Evolutionary conservation across 92 coral and sea anemone genomes (phyloP).

Genomic region (Siderastrea siderea): DNA sequence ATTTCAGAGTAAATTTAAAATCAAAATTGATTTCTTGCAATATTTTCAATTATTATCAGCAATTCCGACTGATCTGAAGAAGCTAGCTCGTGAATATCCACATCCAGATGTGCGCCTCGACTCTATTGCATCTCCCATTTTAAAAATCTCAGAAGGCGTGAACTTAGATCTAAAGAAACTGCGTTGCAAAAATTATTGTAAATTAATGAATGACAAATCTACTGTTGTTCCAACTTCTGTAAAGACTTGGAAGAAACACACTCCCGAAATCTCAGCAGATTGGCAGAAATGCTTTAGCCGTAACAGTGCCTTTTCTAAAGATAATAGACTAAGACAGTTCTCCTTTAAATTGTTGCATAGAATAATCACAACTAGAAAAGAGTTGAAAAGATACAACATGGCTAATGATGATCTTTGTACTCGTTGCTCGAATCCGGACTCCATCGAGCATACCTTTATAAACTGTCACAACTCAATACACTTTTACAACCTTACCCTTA

Average conservation of each 20-base stretch:
- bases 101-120: neutral
- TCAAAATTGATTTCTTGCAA: neutral
- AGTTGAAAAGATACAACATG: too few relatives aligned
- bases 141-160: neutral
- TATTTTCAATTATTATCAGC: slow-evolving; percentile 2
- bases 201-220: neutral
- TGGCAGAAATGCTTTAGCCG: neutral
- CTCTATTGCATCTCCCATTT: neutral
- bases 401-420: too few relatives aligned
- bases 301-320: too few relatives aligned
- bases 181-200: neutral
- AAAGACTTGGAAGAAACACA: neutral
- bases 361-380: too few relatives aligned
- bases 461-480: too few relatives aligned
- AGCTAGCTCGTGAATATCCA: neutral
- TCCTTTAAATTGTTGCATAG: too few relatives aligned
- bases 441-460: too few relatives aligned
- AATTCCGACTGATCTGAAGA: neutral
- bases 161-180: neutral
- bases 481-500: too few relatives aligned
- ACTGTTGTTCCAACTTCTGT: neutral
- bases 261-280: neutral
- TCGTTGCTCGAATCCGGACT: too few relatives aligned
- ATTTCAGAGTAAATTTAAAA: too few relatives aligned
- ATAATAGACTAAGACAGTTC: too few relatives aligned